Percentiles rank a stretch among this genome's conserved stretches.
phyloP scores from a whole-genome alignment of 35 echinoderm and acorn worm genomes.

The Apostichopus parvimensis region DNA sequence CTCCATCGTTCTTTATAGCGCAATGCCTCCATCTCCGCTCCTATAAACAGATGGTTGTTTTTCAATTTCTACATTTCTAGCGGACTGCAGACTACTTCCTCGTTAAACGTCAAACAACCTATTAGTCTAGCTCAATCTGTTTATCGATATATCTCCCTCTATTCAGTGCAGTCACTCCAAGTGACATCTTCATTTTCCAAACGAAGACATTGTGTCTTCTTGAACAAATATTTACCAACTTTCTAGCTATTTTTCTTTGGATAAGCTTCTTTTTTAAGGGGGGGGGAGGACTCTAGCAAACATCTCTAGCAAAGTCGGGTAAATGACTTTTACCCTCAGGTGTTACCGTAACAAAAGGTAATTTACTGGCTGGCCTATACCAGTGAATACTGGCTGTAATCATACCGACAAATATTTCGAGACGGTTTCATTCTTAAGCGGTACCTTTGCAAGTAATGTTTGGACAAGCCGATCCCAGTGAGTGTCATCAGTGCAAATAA shows the following conservation, averaged over 20 bases:
- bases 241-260: not conserved
- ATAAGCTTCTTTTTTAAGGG: too few species aligned
- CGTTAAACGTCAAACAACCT: not conserved
- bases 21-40: too few species aligned
- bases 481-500: not conserved
- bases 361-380: not conserved
- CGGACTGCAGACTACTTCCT: not conserved
- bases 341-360: not conserved
- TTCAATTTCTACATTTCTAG: not conserved
- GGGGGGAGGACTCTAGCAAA: too few species aligned
- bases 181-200: not conserved
- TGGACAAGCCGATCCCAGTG: not conserved
- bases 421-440: not conserved
- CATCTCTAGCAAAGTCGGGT: not conserved
- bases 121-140: too few species aligned
- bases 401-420: not conserved
- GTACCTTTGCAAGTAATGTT: not conserved
- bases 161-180: not conserved
- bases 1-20: too few species aligned
- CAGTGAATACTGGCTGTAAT: not conserved
- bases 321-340: not conserved
- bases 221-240: not conserved
- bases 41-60: too few species aligned
- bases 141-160: not conserved
- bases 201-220: not conserved